Evolutionary conservation across 2,113 vertebrate genomes (phyloP).

Genomic region (Xiphophorus hellerii): DNA sequence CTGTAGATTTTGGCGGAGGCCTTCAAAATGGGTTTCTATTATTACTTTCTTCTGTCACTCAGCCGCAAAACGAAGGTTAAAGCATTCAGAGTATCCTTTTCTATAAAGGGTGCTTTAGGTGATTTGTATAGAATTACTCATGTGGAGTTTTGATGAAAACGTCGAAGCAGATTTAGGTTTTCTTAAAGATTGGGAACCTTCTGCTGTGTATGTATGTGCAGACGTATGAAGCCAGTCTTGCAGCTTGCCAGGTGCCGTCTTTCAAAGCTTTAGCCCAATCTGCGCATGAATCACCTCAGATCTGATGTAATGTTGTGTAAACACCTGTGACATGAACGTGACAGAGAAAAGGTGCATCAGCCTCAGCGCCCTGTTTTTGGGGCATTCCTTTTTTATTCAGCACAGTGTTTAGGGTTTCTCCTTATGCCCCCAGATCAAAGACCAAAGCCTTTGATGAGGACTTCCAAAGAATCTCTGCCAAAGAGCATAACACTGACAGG

Average conservation of each 20-base stretch:
- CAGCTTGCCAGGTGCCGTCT: constrained; percentile 19
- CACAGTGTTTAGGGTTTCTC: constrained; percentile 69
- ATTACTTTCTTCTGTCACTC: constrained; percentile 55
- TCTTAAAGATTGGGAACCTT: neutral
- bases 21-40: constrained; percentile 59
- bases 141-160: neutral
- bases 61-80: constrained; percentile 54
- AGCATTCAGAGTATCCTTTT: constrained; percentile 49
- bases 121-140: constrained; percentile 11
- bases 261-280: constrained; percentile 30
- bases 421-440: constrained; percentile 80
- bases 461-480: constrained; percentile 81
- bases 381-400: constrained; percentile 80
- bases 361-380: constrained; percentile 41
- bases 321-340: constrained; percentile 58
- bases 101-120: constrained; percentile 21
- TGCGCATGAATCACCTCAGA: constrained; percentile 39
- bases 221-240: constrained; percentile 3
- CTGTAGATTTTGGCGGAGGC: constrained; percentile 67
- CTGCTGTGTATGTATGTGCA: neutral
- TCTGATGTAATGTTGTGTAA: constrained; percentile 46
- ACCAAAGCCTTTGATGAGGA: constrained; percentile 79
- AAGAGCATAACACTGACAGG: constrained; percentile 78
- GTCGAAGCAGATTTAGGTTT: neutral
- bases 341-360: constrained; percentile 53